Conservation (phyloP, 2,888 invertebrate species). For the Zygothrica quintamaculata region DNA sequence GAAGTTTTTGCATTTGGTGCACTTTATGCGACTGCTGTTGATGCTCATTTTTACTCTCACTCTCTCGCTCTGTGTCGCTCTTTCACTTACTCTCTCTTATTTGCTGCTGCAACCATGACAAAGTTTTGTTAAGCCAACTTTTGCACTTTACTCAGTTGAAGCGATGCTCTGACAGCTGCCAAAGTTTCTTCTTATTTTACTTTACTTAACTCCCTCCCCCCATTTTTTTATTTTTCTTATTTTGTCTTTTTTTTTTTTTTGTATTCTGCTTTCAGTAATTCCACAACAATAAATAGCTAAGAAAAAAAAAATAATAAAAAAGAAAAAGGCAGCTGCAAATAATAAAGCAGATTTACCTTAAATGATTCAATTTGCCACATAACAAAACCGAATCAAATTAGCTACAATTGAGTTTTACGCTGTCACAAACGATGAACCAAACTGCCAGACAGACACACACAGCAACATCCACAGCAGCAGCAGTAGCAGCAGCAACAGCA, state of each 20-base stretch:
- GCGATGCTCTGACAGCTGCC: constrained; percentile 42
- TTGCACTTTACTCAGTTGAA: constrained; percentile 58
- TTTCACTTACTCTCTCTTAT: constrained; percentile 19
- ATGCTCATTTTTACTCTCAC: constrained; percentile 63
- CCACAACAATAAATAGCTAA: constrained; percentile 51
- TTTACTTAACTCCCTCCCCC: too few relatives aligned
- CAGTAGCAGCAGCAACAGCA: constrained; percentile 23
- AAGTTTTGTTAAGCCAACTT: constrained; percentile 61
- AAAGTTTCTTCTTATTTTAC: constrained; percentile 37
- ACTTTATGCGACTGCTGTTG: constrained; percentile 58
- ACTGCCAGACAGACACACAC: too few relatives aligned
- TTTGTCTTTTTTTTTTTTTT: neutral
- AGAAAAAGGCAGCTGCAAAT: constrained; percentile 40
- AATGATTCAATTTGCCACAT: constrained; percentile 64
- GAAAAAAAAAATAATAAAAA: constrained; percentile 11
- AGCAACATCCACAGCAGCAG: too few relatives aligned
- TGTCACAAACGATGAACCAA: constrained; percentile 54
- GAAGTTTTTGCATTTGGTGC: constrained; percentile 68
- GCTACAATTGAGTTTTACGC: constrained; percentile 62
- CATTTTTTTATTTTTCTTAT: neutral
- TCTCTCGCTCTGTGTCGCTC: too few relatives aligned
- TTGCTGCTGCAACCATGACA: constrained; percentile 43
- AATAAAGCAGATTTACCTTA: constrained; percentile 59
- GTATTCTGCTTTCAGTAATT: constrained; percentile 44
- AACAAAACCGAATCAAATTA: constrained; percentile 59